Conservation (phyloP, 2,888 invertebrate species). For the Tetrapedia diversipes region DNA sequence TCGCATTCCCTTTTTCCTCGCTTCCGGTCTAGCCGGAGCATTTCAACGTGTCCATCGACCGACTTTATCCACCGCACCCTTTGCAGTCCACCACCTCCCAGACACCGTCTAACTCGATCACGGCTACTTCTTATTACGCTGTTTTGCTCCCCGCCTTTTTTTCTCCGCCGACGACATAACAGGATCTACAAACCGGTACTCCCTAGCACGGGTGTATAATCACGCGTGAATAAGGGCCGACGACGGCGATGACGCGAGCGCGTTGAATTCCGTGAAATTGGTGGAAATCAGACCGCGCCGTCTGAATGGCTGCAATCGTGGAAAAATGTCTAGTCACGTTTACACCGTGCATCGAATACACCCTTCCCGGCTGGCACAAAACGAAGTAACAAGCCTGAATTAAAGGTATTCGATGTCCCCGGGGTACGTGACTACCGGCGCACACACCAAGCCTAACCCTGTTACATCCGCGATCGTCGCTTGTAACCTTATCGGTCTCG, state of each 20-base stretch:
- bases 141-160: constrained; percentile 13
- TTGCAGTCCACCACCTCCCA: no score
- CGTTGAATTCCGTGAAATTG: constrained; percentile 65
- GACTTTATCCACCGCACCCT: constrained; percentile 25
- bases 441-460: no score
- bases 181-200: constrained; percentile 28
- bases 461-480: constrained; percentile 8
- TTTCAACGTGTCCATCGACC: constrained; percentile 47
- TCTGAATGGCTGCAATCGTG: constrained; percentile 66
- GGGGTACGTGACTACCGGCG: constrained; percentile 32
- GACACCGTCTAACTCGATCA: constrained; percentile 67
- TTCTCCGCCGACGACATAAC: constrained; percentile 15
- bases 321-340: constrained; percentile 66
- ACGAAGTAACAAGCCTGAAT: constrained; percentile 25
- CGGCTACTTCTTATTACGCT: constrained; percentile 63
- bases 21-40: constrained; percentile 40
- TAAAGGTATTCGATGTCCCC: constrained; percentile 22
- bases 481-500: constrained; percentile 35
- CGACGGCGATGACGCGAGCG: constrained; percentile 48
- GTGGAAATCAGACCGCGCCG: constrained; percentile 52
- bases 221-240: constrained; percentile 58
- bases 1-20: constrained; percentile 24
- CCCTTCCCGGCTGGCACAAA: neutral
- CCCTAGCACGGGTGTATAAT: constrained; percentile 59
- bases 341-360: constrained; percentile 33